Evolutionary conservation across 2,888 invertebrate genomes (phyloP), one percentile per base, ranked within the genome.

Genomic region (Onthophagus sagittarius): DNA sequence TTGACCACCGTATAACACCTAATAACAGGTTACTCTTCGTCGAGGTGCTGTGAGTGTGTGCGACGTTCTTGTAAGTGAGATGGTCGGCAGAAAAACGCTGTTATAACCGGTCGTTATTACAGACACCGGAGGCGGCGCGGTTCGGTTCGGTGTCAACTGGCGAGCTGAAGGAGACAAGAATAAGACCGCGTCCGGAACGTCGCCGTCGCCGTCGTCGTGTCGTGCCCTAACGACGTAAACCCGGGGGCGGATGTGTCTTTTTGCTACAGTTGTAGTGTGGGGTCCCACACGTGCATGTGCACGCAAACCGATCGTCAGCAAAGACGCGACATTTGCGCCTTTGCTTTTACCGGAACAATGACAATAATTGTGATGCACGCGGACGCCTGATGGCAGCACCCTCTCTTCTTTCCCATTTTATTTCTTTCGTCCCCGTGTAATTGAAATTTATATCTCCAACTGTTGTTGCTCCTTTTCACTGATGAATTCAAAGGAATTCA

Each of bases 301-400:
- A 80, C 80, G 80, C 80, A 78, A 80, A 80, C 75, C 75, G 79
- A 79, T 80, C 80, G 80, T 80, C 80, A 80, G 77, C 77, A 77
- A 74, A 31, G 70, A 32, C 73, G 77, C 75, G 75, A 76, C 77
- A 77, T 75, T 75, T 77, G 76, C 73, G 73, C 53, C 39, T 64
- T 23, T 15, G 63, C 73, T 32, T 63, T 15, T 62, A 7, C 31
- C 62, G 13, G 15, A 63, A 69, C 74, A 32, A 67, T 67, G 71
- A 72, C 71, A 72, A 74, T 73, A 73, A 73, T 71, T 73, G 73
- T 70, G 53, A 14, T 70, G 39, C 33, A 73, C 69, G 15, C 33
- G 67, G 67, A 67, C 67, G 32, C 11, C n/a, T 71, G 15, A 62
- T 62, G 62, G 15, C 71, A 71, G 23, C 23, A 23, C 23, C 23